These are phyloP conservation scores for Ophion obscuratus DNA, from an alignment of 2,888 invertebrate genomes.

Conservation along the genomic window DNA sequence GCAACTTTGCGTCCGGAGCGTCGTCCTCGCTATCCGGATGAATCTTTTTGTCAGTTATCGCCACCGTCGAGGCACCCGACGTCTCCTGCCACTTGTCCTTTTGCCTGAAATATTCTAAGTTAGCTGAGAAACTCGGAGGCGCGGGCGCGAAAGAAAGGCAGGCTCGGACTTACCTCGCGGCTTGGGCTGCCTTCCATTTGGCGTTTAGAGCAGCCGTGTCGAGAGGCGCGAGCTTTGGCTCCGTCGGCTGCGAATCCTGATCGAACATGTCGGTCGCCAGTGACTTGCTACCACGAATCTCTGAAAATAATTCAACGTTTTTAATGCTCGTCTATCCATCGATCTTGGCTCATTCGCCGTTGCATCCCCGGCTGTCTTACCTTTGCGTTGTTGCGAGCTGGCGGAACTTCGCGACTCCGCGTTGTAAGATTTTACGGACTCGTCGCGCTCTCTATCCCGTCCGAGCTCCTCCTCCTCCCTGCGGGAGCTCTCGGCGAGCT, in stretches of 20 bases:
- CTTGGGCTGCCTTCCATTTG: conserved; percentile 82
- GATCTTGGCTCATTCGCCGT: background rate
- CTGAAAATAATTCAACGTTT: conserved; percentile 66
- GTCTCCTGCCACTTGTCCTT: conserved; percentile 84
- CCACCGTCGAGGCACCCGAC: conserved; percentile 80
- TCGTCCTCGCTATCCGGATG: conserved; percentile 78
- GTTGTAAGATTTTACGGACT: conserved; percentile 80
- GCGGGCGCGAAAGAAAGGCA: background rate
- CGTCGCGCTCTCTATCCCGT: conserved; percentile 80
- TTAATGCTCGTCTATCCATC: background rate
- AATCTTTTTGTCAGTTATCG: conserved; percentile 83
- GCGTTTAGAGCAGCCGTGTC: conserved; percentile 81
- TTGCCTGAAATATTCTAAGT: conserved; percentile 81
- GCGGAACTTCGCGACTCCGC: conserved; percentile 79
- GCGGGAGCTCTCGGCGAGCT: conserved; percentile 80
- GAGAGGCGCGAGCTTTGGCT: conserved; percentile 79
- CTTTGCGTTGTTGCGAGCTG: conserved; percentile 81
- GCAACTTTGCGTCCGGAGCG: conserved; percentile 81
- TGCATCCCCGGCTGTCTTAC: conserved; percentile 66
- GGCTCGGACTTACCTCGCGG: conserved; percentile 71
- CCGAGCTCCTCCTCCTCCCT: conserved; percentile 81
- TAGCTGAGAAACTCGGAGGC: background rate
- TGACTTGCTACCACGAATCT: conserved; percentile 79
- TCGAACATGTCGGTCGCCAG: conserved; percentile 80
- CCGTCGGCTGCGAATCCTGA: conserved; percentile 80